Evolutionary conservation across 2,113 vertebrate genomes (phyloP), one percentile per base, ranked within the genome.

Genomic region (Otocyon megalotis): DNA sequence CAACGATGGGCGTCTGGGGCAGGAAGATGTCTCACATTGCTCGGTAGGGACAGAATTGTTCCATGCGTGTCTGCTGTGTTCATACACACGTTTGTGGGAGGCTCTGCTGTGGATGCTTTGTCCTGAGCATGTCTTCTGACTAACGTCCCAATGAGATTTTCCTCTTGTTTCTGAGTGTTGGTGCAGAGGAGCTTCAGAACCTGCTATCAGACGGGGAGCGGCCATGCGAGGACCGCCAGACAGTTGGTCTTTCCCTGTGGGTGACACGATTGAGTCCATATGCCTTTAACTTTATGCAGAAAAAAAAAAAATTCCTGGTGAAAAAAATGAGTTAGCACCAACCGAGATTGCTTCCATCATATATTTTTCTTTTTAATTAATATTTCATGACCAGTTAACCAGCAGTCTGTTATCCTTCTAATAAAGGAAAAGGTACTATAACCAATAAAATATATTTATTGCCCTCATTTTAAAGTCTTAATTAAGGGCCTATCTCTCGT

Each of bases 361-460:
- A 92, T 98, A 98, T 98, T 98, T 98, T 98, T 98, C 95, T 98
- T 98, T 98, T 98, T 98, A 98, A 98, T 98, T 97, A 98, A 98
- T 98, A 98, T 98, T 99, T 98, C 97, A 98, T 98, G 97, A 98
- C 94, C 96, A 94, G 97, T 98, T 99, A 99, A 98, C 94, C 97
- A 98, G 97, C 93, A 98, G 97, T 96, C 96, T 98, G 97, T 98
- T 98, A 98, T 98, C 97, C 83, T 98, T 97, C 97, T 98, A 98
- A 98, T 98, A 98, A 98, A 98, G 92, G 56, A 95, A 97, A 96
- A 98, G 96, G 76, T 96, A 98, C 97, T 98, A 98, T 88, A 97
- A 98, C 94, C 93, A 98, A 98, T 98, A 98, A 99, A 98, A 98
- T 97, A 93, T 97, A 98, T 98, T 99, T 99, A 99, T 98, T 98